A percentile compares a stretch with the other conserved stretches of the same genome.
phyloP scores from a whole-genome alignment of 2,888 invertebrate species.

The Microplitis manilae region DNA sequence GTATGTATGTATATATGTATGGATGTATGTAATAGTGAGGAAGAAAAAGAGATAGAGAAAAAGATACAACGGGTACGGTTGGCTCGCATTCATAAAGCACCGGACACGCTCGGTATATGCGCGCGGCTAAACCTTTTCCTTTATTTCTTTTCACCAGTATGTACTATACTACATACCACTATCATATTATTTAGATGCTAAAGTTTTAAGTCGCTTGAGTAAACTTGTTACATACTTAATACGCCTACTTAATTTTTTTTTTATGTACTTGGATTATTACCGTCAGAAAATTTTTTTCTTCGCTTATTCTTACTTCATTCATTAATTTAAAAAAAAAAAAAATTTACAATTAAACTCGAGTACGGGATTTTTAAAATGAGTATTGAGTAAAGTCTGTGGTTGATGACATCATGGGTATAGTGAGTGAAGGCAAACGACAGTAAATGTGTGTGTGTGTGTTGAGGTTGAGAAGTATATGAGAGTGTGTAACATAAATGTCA shows the following conservation, averaged over 20 bases:
- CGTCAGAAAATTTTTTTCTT: conserved; percentile 8
- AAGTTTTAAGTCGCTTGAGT: conserved; percentile 44
- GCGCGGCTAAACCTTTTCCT: conserved; percentile 46
- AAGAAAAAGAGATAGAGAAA: conserved; percentile 40
- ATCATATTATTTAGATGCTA: background rate
- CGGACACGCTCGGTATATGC: conserved; percentile 62
- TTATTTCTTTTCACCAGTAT: conserved; percentile 48
- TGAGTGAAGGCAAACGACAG: conserved; percentile 38
- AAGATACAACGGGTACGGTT: conserved; percentile 53
- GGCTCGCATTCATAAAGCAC: conserved; percentile 65
- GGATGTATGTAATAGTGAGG: background rate
- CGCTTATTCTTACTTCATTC: conserved; percentile 36
- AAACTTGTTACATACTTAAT: conserved; percentile 49
- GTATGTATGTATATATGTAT: background rate
- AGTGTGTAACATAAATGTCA: conserved; percentile 49
- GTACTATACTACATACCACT: conserved; percentile 36
- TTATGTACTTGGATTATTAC: conserved; percentile 42
- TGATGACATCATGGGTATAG: conserved; percentile 46
- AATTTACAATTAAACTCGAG: too few species aligned
- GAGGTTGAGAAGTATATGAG: background rate
- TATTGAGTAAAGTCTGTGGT: conserved; percentile 41
- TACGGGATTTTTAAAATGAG: background rate
- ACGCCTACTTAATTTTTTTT: conserved; percentile 53
- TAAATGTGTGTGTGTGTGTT: conserved; percentile 20
- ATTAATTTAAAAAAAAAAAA: background rate